Conservation (phyloP, 2,888 invertebrate species). For the Zhengitettix transpicula region DNA sequence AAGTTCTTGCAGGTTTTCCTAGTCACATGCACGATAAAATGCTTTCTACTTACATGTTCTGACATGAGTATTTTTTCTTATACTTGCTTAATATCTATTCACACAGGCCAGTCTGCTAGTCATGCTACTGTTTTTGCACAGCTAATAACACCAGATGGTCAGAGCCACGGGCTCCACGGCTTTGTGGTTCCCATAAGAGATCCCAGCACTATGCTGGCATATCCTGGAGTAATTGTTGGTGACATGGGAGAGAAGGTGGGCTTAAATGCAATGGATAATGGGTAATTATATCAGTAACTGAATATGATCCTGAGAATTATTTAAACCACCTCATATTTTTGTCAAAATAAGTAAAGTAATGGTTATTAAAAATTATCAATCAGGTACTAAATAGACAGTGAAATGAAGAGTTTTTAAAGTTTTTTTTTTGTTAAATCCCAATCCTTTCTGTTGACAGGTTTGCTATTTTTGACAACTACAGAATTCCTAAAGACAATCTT, state of each 20-base stretch:
- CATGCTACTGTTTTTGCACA: constrained; percentile 81
- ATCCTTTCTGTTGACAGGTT: constrained; percentile 30
- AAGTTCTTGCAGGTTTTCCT: no score
- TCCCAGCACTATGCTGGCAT: constrained; percentile 48
- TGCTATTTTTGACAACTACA: constrained; percentile 61
- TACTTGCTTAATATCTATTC: no score
- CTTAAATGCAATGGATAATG: constrained; percentile 85
- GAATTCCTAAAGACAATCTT: constrained; percentile 69
- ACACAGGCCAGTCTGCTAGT: constrained; percentile 57
- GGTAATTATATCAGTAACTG: constrained; percentile 31
- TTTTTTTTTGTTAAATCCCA: no score
- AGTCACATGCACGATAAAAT: no score
- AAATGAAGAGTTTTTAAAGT: no score
- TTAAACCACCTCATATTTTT: not conserved
- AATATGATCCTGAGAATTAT: no score
- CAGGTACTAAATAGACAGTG: no score
- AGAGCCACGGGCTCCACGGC: constrained; percentile 68
- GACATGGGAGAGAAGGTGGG: constrained; percentile 89
- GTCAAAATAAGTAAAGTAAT: not conserved
- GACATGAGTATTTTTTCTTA: no score
- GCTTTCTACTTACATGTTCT: no score
- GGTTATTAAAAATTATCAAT: not conserved
- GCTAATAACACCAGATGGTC: constrained; percentile 59
- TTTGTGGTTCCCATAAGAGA: constrained; percentile 80
- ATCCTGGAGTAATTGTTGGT: constrained; percentile 68